Evolutionary conservation across 1,140 invertebrate species (phyloP).

Genomic region (Oedothorax gibbosus): DNA sequence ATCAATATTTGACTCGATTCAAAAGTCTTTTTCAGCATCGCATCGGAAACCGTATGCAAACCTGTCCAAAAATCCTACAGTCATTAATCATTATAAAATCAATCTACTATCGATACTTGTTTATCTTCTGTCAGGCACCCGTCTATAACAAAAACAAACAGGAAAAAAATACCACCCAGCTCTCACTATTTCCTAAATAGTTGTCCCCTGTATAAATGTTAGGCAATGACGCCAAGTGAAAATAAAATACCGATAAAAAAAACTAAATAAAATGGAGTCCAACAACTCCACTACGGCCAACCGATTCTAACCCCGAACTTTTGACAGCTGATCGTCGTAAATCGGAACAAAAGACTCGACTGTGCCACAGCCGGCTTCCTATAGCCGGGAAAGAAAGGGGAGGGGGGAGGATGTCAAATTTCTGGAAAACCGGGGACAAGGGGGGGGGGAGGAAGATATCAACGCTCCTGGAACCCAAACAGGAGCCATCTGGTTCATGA

Average conservation of each 20-base stretch:
- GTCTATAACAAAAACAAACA: too few species aligned
- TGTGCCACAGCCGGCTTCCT: neutral
- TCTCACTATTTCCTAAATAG: neutral
- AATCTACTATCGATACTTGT: neutral
- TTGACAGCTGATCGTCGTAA: slow-evolving; percentile 53
- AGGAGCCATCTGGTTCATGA: slow-evolving; percentile 51
- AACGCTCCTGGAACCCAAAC: slow-evolving; percentile 32
- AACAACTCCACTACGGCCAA: slow-evolving; percentile 5
- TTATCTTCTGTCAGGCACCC: neutral
- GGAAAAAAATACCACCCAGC: neutral
- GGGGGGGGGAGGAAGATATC: slow-evolving; percentile 10
- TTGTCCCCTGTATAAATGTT: neutral
- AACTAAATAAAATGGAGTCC: slow-evolving; percentile 9
- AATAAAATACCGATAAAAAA: neutral
- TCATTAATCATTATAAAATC: neutral
- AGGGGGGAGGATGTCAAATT: neutral
- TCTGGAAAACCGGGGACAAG: neutral
- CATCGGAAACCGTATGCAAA: neutral
- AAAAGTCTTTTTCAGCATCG: neutral
- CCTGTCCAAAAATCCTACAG: neutral
- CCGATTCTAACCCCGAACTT: slow-evolving; percentile 6
- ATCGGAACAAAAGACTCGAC: slow-evolving; percentile 42
- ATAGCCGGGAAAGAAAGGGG: neutral
- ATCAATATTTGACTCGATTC: neutral
- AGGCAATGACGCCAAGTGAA: neutral